phyloP scores from a whole-genome alignment of 2,113 vertebrate genomes.

The Trematomus loennbergii region DNA sequence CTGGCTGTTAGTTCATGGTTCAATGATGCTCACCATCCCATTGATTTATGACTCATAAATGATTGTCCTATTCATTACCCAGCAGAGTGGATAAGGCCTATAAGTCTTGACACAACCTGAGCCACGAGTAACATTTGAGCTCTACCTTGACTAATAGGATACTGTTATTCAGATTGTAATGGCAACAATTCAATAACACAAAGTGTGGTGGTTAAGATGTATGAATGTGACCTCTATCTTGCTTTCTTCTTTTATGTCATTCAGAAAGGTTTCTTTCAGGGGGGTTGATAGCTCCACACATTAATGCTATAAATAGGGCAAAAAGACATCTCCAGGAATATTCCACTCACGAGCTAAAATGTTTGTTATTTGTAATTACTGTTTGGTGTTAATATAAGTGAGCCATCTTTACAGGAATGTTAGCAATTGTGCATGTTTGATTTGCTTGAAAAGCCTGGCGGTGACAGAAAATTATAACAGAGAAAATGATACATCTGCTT shows the following conservation, averaged over 20 bases:
- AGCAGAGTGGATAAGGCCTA: slow-evolving; percentile 39
- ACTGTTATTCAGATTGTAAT: slow-evolving; percentile 56
- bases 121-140: slow-evolving; percentile 34
- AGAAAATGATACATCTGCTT: not conserved
- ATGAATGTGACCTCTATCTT: slow-evolving; percentile 52
- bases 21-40: slow-evolving; percentile 51
- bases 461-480: slow-evolving; percentile 4
- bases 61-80: slow-evolving; percentile 71
- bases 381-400: slow-evolving; percentile 15
- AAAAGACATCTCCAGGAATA: slow-evolving; percentile 67
- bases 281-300: slow-evolving; percentile 50
- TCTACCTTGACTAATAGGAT: slow-evolving; percentile 46
- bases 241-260: slow-evolving; percentile 51
- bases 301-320: slow-evolving; percentile 60
- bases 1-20: slow-evolving; percentile 64
- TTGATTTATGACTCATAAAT: slow-evolving; percentile 72
- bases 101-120: slow-evolving; percentile 52
- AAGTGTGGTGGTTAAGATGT: slow-evolving; percentile 8
- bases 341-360: slow-evolving; percentile 23
- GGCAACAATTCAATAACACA: slow-evolving; percentile 48
- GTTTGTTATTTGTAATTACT: slow-evolving; percentile 33
- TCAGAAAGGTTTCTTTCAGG: slow-evolving; percentile 48
- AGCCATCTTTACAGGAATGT: slow-evolving; percentile 8
- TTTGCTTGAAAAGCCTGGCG: not conserved
- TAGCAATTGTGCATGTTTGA: slow-evolving; percentile 22